Percentiles rank a stretch among this genome's conserved stretches.
phyloP scores from a whole-genome alignment of 2,797 vertebrate species.

The Bradypodion pumilum region DNA sequence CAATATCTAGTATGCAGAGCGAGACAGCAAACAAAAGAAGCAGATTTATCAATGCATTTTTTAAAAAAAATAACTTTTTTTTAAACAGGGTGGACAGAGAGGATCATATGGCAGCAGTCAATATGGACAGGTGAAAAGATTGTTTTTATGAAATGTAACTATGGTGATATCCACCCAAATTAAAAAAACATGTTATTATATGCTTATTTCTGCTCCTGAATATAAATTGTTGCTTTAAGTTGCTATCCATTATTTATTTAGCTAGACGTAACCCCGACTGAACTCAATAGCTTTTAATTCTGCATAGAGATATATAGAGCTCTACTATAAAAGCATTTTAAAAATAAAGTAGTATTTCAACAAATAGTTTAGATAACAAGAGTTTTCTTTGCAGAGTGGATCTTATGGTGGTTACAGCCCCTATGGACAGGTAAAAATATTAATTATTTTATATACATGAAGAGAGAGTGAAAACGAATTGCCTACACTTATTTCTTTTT shows the following conservation, averaged over 20 bases:
- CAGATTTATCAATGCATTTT: neutral
- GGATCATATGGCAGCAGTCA: neutral
- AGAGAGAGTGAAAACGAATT: too few relatives aligned
- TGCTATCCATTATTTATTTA: too few relatives aligned
- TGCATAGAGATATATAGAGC: neutral
- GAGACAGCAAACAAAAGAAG: neutral
- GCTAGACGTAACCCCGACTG: neutral
- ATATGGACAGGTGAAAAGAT: slow-evolving; percentile 18
- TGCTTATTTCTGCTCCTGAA: neutral
- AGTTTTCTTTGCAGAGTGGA: neutral
- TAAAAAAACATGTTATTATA: neutral
- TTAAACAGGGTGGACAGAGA: neutral
- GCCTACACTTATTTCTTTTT: too few relatives aligned
- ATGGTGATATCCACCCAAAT: neutral
- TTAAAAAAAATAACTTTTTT: neutral
- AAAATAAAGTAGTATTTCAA: neutral
- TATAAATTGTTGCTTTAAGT: neutral
- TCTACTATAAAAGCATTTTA: neutral
- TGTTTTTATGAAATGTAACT: neutral
- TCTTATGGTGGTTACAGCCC: neutral
- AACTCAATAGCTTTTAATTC: neutral
- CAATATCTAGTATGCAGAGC: neutral
- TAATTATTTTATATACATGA: too few relatives aligned
- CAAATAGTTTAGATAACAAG: neutral
- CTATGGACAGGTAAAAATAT: too few relatives aligned